phyloP scores from a whole-genome alignment of 2,888 invertebrate genomes.

The Elgonia sp. region DNA sequence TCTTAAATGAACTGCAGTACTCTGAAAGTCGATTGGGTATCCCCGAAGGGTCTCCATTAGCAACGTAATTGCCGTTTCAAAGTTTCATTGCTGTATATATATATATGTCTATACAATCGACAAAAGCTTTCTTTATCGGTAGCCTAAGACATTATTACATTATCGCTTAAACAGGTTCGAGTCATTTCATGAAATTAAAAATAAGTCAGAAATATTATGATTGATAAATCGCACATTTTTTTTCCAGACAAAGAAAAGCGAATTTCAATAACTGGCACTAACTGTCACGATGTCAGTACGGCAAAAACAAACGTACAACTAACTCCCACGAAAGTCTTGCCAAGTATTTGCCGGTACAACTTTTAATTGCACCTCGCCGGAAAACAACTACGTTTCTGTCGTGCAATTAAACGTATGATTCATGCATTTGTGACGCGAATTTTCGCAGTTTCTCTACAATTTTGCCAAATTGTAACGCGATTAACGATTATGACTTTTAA shows the following conservation, averaged over 20 bases:
- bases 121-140: conserved; percentile 69
- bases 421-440: too few relatives aligned
- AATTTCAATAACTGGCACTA: conserved; percentile 34
- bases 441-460: too few relatives aligned
- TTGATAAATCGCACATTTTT: not conserved
- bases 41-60: conserved; percentile 83
- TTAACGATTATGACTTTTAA: too few relatives aligned
- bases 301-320: conserved; percentile 24
- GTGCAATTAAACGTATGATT: conserved; percentile 26
- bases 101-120: conserved; percentile 80
- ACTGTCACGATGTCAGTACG: conserved; percentile 24
- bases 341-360: conserved; percentile 25
- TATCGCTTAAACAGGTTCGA: conserved; percentile 47
- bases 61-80: conserved; percentile 84
- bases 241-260: not conserved
- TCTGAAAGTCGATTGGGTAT: conserved; percentile 80
- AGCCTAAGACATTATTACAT: conserved; percentile 40
- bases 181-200: conserved; percentile 50
- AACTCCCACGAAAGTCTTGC: conserved; percentile 6
- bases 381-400: conserved; percentile 9
- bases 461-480: too few relatives aligned
- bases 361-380: conserved; percentile 20
- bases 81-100: conserved; percentile 82
- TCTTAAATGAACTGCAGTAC: conserved; percentile 62
- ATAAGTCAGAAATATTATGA: not conserved